Evolutionary conservation across 2,113 vertebrate genomes (phyloP), one percentile per base, ranked within the genome.

Genomic region (Mungos mungo): DNA sequence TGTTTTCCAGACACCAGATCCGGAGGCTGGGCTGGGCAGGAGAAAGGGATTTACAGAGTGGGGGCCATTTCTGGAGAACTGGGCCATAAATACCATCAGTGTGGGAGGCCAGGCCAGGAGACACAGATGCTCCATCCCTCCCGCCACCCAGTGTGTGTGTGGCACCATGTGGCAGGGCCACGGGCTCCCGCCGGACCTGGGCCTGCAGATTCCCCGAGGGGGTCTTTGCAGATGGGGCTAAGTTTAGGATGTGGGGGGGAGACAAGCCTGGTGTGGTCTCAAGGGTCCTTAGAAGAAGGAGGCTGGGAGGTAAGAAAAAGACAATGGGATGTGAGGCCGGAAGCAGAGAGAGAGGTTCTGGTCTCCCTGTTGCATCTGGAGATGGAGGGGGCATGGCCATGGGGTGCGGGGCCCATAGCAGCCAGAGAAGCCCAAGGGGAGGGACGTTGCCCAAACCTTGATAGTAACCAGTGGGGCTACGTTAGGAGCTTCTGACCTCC

Each of bases 251-350:
- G 9, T 2, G 82, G 16, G 1, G 16, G 29, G 38, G 27, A 50
- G 11, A 19, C 0, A 2, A 52, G 41, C 35, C 50, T 27, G 9
- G 1, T 6, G 50, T 50, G 11, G 29, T 14, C 47, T 77, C 18
- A 2, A 52, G 38, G 18, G 41, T 35, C 27, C 14, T 82, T n/a
- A n/a, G 7, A 38, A 27, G 5, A 6, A 31, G 14, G 38, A 63
- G 13, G 3, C 18, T 15, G 19, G 31, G 29, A 27, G 71, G 71
- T 25, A n/a, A n/a, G 54, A 47, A 45, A 18, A 3, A 18, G 4
- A 35, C 31, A 29, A 74, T 52, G 33, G 35, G 18, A 4, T 0
- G 3, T 14, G 25, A 33, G 0, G 0, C 3, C 1, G 45, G n/a
- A 82, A 31, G 6, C 66, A 33, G 50, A 29, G 86, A 77, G 29